These are phyloP conservation scores for Pangasianodon gigas DNA, from an alignment of 2,113 vertebrate species.

Conservation along the genomic window DNA sequence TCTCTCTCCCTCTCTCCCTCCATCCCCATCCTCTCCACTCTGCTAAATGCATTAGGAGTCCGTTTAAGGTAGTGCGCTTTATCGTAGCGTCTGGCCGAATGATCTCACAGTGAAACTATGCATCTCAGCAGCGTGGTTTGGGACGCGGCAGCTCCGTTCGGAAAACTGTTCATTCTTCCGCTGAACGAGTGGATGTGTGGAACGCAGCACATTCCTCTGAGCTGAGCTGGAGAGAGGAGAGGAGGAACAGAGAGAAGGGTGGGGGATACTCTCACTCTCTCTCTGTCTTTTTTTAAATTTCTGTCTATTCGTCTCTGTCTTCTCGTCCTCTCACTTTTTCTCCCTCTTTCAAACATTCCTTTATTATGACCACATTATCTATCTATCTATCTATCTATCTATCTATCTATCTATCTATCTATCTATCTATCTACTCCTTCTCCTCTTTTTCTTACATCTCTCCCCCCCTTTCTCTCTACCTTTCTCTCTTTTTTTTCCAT, in stretches of 20 bases:
- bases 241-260: constrained; percentile 66
- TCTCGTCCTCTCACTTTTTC: not conserved
- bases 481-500: constrained; percentile 25
- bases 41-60: constrained; percentile 58
- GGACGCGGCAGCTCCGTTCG: constrained; percentile 67
- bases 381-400: not conserved
- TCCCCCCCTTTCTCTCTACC: not conserved
- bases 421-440: constrained; percentile 13
- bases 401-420: constrained; percentile 27
- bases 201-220: constrained; percentile 88
- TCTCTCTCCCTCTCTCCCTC: not conserved
- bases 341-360: not conserved
- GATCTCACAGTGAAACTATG: constrained; percentile 81
- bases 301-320: constrained; percentile 1
- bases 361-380: not conserved
- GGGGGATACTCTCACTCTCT: constrained; percentile 61
- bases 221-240: constrained; percentile 86
- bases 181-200: constrained; percentile 72
- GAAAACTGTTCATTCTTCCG: constrained; percentile 91
- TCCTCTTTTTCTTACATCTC: not conserved
- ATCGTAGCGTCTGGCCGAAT: constrained; percentile 61
- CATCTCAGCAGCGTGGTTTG: constrained; percentile 73
- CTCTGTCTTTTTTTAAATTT: constrained; percentile 44
- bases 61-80: constrained; percentile 64
- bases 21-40: constrained; percentile 9